These are phyloP conservation scores for Tetraneura akinire DNA, from an alignment of 1,140 invertebrate genomes.

Conservation along the genomic window DNA sequence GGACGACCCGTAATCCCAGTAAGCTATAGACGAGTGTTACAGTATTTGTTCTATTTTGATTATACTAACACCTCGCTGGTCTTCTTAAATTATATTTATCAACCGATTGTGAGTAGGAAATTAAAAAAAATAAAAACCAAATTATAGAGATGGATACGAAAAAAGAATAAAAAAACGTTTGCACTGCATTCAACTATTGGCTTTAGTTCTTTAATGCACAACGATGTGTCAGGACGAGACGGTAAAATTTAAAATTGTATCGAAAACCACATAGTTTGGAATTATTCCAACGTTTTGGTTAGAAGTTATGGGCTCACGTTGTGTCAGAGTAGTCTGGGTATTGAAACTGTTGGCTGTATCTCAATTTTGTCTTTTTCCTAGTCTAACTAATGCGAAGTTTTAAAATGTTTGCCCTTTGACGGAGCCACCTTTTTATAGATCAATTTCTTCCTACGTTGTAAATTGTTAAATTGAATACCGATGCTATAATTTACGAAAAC, in stretches of 20 bases:
- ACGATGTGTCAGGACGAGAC: slow-evolving; percentile 7
- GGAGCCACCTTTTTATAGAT: slow-evolving; percentile 23
- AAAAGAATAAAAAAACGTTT: slow-evolving; percentile 12
- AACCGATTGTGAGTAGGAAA: slow-evolving; percentile 10
- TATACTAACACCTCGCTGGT: not conserved
- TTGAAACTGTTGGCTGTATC: slow-evolving; percentile 17
- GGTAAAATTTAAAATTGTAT: slow-evolving; percentile 24
- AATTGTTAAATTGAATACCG: not conserved
- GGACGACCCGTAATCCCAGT: not conserved
- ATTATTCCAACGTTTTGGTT: slow-evolving; percentile 12
- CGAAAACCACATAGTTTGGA: slow-evolving; percentile 25
- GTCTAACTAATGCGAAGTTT: slow-evolving; percentile 11
- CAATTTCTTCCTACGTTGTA: slow-evolving; percentile 2
- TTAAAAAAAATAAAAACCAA: not conserved
- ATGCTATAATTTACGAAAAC: not conserved
- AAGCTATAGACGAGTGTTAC: not conserved
- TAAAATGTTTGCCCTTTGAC: slow-evolving; percentile 36
- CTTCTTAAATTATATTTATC: not conserved
- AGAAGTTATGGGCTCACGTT: slow-evolving; percentile 17
- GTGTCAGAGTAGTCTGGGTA: slow-evolving; percentile 31
- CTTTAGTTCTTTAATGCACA: not conserved
- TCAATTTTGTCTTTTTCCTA: slow-evolving; percentile 33
- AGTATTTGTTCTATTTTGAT: slow-evolving; percentile 1
- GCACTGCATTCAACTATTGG: not conserved
- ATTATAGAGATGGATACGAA: too few species aligned